Base-by-base conservation (phyloP, 2,797 vertebrate species). In the Salarias fasciatus region DNA sequence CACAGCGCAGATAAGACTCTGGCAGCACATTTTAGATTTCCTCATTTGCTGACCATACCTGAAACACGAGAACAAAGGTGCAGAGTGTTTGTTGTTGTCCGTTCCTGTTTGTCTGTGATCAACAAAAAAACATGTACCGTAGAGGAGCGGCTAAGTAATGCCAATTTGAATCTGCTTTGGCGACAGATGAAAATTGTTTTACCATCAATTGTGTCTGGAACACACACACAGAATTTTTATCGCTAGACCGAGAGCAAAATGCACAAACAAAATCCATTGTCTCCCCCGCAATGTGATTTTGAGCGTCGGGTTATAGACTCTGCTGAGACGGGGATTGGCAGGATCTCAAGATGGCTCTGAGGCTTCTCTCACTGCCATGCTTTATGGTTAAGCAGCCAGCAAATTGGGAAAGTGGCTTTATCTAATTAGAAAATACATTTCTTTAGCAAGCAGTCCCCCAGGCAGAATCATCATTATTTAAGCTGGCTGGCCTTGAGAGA, bases 361-460 rank as follows among this genome's bases (percentile, higher is more conserved):
- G 89, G 89, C 85, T 82, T 83, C 72, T 76, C 71, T 85, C 70
- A 15, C 84, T 83, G 86, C 87, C 75, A 80, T 89, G 83, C 84
- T 88, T 89, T 88, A 87, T 87, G 86, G 80, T 91, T 91, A 92
- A 90, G 88, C 88, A 91, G 89, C 91, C 89, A 88, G 81, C 82
- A 93, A 92, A 93, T 89, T 91, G 90, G 84, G 87, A 90, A 90
- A 90, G 88, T 89, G 81, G 84, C 85, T 90, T 91, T 89, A 89
- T 91, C 86, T 92, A 91, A 93, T 93, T 93, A 93, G 90, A 89
- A 90, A 91, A 89, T 82, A 81, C 80, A 86, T 90, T 93, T 88
- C 85, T 89, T 90, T 87, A 88, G 91, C 84, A 78, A 82, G 84
- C 79, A 75, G 74, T 88, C 89, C 91, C 90, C 67, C 42, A 65